A percentile compares a stretch with the other conserved stretches of the same genome.
Evolutionary conservation across 2,797 vertebrate genomes (phyloP).

Genomic region (Pitangus sulphuratus): DNA sequence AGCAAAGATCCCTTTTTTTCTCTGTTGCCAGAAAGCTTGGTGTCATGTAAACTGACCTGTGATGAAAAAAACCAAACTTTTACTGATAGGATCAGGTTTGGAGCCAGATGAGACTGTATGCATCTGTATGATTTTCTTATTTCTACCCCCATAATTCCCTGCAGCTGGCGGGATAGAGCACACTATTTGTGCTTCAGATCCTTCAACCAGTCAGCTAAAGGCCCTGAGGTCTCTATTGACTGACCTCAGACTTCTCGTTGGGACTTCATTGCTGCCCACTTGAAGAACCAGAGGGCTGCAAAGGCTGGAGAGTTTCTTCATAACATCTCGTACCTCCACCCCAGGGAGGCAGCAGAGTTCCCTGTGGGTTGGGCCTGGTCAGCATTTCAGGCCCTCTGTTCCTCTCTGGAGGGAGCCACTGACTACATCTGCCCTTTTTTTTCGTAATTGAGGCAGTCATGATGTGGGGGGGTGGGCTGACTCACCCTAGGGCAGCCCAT

Average conservation of each 20-base stretch:
- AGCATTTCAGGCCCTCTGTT: neutral
- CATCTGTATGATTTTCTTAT: neutral
- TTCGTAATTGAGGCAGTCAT: neutral
- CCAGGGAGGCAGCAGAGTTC: neutral
- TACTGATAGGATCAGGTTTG: neutral
- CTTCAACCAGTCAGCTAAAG: neutral
- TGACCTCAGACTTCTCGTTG: neutral
- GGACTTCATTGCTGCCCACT: neutral
- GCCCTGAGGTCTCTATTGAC: neutral
- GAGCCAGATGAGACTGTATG: neutral
- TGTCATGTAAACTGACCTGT: neutral
- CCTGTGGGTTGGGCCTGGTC: neutral
- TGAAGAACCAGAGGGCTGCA: neutral
- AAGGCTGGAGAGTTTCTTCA: neutral
- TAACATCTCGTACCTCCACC: neutral
- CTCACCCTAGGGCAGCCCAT: neutral
- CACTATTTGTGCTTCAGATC: neutral
- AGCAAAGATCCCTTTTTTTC: neutral
- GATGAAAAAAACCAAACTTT: neutral
- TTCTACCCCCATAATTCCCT: neutral
- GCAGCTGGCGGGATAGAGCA: neutral
- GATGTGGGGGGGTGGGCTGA: too few species aligned
- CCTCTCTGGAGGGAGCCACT: neutral
- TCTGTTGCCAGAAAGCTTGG: neutral
- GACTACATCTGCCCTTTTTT: neutral